A percentile compares a stretch with the other conserved stretches of the same genome.
phyloP scores from a whole-genome alignment of 2,113 vertebrate genomes.

The Tetrao urogallus region DNA sequence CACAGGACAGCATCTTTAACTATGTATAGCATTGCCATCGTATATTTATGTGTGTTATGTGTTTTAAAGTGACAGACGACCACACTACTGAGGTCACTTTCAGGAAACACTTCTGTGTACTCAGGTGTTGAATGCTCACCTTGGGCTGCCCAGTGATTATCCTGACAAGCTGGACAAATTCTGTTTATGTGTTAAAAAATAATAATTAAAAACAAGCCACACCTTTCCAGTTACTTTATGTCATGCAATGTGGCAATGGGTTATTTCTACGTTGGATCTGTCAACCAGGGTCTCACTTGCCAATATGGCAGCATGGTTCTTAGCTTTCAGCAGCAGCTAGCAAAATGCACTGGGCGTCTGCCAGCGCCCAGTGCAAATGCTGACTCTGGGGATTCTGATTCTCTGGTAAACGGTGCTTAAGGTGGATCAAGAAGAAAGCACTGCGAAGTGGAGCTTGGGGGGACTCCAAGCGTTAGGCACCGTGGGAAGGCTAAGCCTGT shows the following conservation, averaged over 20 bases:
- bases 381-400: fast-evolving
- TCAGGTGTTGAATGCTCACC: not conserved
- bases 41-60: not conserved
- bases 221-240: not conserved
- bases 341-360: not conserved
- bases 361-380: not conserved
- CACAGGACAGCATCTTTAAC: not conserved
- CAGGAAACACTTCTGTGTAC: not conserved
- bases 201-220: not conserved
- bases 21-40: not conserved
- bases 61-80: not conserved
- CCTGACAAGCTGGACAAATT: not conserved
- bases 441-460: fast-evolving
- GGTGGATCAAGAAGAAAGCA: not conserved
- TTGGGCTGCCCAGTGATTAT: not conserved
- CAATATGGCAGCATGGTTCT: fast-evolving
- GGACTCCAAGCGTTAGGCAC: not conserved
- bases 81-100: not conserved
- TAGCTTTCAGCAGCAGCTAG: not conserved
- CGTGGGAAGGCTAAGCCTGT: not conserved
- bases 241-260: not conserved
- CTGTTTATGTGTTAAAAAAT: not conserved
- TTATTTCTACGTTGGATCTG: not conserved
- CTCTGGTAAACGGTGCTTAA: not conserved
- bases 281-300: not conserved